Evolutionary conservation across 2,797 vertebrate species (phyloP), one percentile per base, ranked within the genome.

Genomic region (Sylvilagus floridanus): DNA sequence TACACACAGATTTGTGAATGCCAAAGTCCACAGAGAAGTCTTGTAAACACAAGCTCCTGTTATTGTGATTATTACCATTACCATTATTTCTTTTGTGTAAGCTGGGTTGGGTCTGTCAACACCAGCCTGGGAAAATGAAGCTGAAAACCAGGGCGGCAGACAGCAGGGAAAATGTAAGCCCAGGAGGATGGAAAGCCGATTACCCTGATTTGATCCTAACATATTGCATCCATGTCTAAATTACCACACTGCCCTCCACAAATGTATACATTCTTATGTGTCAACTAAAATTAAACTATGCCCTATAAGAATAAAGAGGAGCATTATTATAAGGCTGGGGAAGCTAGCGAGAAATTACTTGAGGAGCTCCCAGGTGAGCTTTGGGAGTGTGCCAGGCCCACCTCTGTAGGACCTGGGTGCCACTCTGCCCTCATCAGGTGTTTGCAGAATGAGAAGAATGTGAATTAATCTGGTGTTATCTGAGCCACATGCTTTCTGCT

Each of bases 401-500:
- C 37, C 62, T 50, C 79, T 26, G 65, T 2, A 3, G 78, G 79
- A 24, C 3, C 8, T 32, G 28, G 62, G 66, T 14, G 65, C 47
- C 26, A 8, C 60, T 54, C 72, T 17, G 35, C 68, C 69, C 50
- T 4, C 50, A 71, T 19, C 1, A 24, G 24, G 24, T 35, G 71
- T 71, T 75, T 88, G 83, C 47, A 94, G 96, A 95, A 97, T 62
- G 84, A 84, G 73, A 96, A 77, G 96, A 96, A 96, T 95, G 94
- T 73, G 78, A 86, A 93, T 84, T 92, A 93, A 83, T 66, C 77
- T 47, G 95, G 93, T 95, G 93, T 95, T 96, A 96, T 91, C 94
- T 88, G 96, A 97, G 81, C 65, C 21, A 24, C 89, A 82, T 71
- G 24, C 78, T 78, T 96, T 90, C 68, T 77, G 52, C 57, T 94